phyloP scores from a whole-genome alignment of 2,113 vertebrate genomes.

The Oreochromis aureus region DNA sequence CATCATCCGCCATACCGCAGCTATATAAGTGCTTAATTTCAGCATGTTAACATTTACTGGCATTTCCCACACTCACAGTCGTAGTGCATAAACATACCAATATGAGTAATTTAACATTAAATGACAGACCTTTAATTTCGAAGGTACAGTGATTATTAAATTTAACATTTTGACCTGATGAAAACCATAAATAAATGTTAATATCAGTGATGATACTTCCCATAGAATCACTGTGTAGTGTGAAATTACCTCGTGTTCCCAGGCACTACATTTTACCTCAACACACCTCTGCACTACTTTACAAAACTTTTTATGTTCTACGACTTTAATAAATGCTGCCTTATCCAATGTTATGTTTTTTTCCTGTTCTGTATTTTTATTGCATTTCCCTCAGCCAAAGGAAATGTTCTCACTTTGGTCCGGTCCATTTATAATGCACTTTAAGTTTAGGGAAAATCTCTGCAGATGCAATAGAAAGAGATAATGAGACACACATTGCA shows the following conservation, averaged over 20 bases:
- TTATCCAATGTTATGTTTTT: not conserved
- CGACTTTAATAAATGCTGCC: not conserved
- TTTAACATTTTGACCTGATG: not conserved
- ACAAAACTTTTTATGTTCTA: not conserved
- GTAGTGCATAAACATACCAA: not conserved
- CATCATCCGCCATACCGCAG: not conserved
- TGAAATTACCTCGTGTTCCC: not conserved
- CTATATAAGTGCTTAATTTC: not conserved
- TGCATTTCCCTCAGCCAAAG: not conserved
- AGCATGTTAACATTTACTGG: not conserved
- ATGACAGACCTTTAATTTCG: not conserved
- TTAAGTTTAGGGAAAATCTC: not conserved
- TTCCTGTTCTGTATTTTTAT: not conserved
- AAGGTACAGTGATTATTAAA: not conserved
- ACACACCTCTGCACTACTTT: not conserved
- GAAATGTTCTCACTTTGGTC: not conserved
- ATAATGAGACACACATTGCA: not conserved
- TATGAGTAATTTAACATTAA: not conserved
- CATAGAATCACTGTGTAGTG: not conserved
- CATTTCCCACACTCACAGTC: not conserved
- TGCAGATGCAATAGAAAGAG: not conserved
- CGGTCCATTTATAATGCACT: not conserved
- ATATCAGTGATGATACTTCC: not conserved
- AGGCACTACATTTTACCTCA: not conserved
- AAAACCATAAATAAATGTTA: not conserved